phyloP scores from a whole-genome alignment of 1,140 invertebrate genomes.

The Pachypsylla venusta region DNA sequence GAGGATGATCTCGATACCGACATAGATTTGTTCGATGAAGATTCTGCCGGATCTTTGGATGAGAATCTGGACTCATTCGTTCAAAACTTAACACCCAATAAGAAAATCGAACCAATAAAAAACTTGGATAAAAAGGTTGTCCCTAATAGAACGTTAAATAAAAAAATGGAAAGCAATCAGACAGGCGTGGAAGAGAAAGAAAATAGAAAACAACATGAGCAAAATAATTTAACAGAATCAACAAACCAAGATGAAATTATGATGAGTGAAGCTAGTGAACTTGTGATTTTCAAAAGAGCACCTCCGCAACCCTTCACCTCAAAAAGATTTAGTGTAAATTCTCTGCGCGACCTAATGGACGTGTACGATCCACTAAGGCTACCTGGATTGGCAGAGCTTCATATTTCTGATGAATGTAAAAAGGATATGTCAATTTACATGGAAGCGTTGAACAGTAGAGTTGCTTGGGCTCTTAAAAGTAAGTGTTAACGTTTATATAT shows the following conservation, averaged over 20 bases:
- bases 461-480: constrained; percentile 2
- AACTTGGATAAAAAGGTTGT: no score
- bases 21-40: background rate
- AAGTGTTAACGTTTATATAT: no score
- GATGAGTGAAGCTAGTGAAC: background rate
- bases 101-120: no score
- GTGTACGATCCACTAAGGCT: background rate
- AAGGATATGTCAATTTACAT: background rate
- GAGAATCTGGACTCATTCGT: background rate
- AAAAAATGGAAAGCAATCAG: no score
- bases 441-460: background rate
- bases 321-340: background rate
- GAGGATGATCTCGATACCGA: background rate
- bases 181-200: no score
- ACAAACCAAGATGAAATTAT: no score
- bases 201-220: no score
- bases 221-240: no score
- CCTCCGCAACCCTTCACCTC: background rate
- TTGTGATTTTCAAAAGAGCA: background rate
- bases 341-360: background rate
- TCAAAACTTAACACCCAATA: no score
- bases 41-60: no score
- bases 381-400: background rate
- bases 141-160: no score
- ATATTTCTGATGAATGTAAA: background rate